Evolutionary conservation across 2,113 vertebrate genomes (phyloP).

Genomic region (Syngnathoides biaculeatus): DNA sequence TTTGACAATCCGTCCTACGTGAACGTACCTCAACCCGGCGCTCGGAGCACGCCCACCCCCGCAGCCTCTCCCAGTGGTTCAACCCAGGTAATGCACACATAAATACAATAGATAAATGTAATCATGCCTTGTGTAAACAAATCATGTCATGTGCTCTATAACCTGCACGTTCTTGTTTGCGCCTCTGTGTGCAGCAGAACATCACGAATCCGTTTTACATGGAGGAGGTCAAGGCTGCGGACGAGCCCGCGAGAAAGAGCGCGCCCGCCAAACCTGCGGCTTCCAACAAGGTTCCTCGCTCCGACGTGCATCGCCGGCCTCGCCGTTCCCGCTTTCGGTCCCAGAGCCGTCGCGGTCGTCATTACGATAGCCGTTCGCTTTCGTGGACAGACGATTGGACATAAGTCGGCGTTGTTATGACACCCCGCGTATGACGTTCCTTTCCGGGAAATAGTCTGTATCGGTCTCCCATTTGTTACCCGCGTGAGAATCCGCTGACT

Average conservation of each 20-base stretch:
- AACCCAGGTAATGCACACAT: slow-evolving; percentile 25
- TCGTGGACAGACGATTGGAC: too few species aligned
- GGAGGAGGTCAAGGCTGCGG: slow-evolving; percentile 25
- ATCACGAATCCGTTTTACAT: slow-evolving; percentile 47
- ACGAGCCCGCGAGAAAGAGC: slow-evolving; percentile 3
- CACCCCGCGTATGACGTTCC: background rate
- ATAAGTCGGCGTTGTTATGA: background rate
- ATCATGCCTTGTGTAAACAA: background rate
- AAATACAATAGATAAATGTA: background rate
- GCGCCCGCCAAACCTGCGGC: background rate
- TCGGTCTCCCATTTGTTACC: background rate
- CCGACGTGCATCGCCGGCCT: background rate
- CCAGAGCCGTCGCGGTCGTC: background rate
- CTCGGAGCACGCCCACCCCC: background rate
- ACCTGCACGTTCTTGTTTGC: background rate
- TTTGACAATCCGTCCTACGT: slow-evolving; percentile 66
- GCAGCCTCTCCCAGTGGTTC: slow-evolving; percentile 11
- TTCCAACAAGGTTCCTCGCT: slow-evolving; percentile 29
- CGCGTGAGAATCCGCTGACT: background rate
- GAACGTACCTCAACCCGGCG: background rate
- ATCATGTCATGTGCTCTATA: background rate
- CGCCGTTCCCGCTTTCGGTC: background rate
- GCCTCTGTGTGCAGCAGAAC: slow-evolving; percentile 25
- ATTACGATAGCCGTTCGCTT: background rate
- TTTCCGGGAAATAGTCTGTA: background rate